Percentiles rank a stretch among this genome's conserved stretches.
phyloP scores from a whole-genome alignment of 2,113 vertebrate genomes.

The Silurus meridionalis region DNA sequence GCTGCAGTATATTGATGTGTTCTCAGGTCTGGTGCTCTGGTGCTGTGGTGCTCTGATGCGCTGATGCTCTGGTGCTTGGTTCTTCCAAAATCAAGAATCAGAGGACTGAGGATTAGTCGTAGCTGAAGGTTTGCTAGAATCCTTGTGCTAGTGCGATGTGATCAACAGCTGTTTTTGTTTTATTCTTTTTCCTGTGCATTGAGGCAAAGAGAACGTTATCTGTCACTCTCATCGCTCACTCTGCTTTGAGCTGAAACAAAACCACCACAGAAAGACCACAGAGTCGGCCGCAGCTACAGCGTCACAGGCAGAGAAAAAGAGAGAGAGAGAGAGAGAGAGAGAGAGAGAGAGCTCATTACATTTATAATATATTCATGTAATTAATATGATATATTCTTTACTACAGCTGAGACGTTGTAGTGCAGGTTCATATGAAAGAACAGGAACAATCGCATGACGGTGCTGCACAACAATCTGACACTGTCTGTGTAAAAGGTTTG shows the following conservation, averaged over 20 bases:
- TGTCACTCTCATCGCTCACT: constrained; percentile 46
- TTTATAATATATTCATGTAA: no score
- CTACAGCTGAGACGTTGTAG: background rate
- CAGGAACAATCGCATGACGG: background rate
- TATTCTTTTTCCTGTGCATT: constrained; percentile 68
- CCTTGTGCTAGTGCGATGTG: constrained; percentile 14
- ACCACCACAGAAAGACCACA: constrained; percentile 73
- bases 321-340: background rate
- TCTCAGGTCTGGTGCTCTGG: no score
- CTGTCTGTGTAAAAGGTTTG: no score
- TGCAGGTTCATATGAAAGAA: no score
- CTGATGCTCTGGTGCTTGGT: background rate
- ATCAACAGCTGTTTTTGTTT: constrained; percentile 56
- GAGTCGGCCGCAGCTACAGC: constrained; percentile 63
- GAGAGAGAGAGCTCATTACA: constrained; percentile 12
- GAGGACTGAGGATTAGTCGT: background rate
- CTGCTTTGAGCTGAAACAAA: constrained; percentile 74
- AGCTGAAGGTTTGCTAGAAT: background rate
- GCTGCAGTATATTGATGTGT: no score
- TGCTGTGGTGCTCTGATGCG: background rate
- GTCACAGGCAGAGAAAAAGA: constrained; percentile 42
- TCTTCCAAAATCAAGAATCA: background rate
- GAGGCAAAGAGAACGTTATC: constrained; percentile 57
- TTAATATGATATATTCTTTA: no score
- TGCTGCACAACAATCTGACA: no score